Evolutionary conservation across 1,140 invertebrate genomes (phyloP).

Genomic region (Frieseomelitta varia): DNA sequence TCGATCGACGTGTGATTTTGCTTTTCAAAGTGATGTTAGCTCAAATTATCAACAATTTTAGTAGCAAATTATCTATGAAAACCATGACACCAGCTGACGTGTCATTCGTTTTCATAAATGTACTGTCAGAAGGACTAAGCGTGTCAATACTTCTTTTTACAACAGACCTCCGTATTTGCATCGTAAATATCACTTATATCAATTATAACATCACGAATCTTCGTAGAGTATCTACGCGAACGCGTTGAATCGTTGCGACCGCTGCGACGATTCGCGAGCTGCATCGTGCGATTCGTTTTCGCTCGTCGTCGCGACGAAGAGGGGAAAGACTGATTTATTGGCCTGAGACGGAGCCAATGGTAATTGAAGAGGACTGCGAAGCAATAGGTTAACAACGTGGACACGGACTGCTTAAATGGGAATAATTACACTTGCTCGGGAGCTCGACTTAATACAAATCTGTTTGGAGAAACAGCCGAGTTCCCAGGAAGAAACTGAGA

Average conservation of each 20-base stretch:
- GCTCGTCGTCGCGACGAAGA: not conserved
- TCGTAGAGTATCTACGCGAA: not conserved
- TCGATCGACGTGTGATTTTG: no score
- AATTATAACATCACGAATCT: not conserved
- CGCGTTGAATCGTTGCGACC: not conserved
- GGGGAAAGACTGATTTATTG: conserved; percentile 9
- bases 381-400: conserved; percentile 17
- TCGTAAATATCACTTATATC: not conserved
- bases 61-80: no score
- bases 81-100: no score
- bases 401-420: not conserved
- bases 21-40: no score
- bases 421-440: not conserved
- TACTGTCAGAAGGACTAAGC: no score
- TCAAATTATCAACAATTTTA: no score
- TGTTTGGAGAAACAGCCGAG: no score
- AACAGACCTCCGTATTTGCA: not conserved
- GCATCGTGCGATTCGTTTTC: not conserved
- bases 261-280: not conserved
- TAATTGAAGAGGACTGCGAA: conserved; percentile 1
- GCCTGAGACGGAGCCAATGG: not conserved
- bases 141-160: no score
- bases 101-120: no score
- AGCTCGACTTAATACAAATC: no score
- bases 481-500: not conserved